phyloP scores from a whole-genome alignment of 1,140 invertebrate species.

The Eupristina koningsbergeri region DNA sequence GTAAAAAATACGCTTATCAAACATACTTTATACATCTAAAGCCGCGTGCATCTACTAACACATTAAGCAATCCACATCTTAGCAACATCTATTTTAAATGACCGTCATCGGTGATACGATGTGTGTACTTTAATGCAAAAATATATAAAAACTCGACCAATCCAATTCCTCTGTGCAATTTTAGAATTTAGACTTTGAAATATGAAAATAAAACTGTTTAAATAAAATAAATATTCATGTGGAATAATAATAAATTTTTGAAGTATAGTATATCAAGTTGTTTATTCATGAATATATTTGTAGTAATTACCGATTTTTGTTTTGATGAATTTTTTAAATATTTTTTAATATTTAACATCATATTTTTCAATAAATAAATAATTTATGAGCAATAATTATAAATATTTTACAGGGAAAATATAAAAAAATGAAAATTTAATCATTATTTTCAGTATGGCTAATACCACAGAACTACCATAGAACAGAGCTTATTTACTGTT shows the following conservation, averaged over 20 bases:
- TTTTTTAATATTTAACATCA: too few species aligned
- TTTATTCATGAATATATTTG: neutral
- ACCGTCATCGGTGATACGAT: slow-evolving; percentile 13
- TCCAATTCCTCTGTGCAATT: neutral
- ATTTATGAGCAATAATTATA: too few species aligned
- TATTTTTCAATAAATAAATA: too few species aligned
- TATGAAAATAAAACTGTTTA: neutral
- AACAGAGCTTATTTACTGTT: too few species aligned
- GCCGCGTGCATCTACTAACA: slow-evolving; percentile 40
- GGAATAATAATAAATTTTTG: neutral
- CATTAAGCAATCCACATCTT: slow-evolving; percentile 1
- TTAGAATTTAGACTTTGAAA: neutral
- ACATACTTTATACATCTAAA: slow-evolving; percentile 22
- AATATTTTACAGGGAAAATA: too few species aligned
- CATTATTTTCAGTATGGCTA: too few species aligned
- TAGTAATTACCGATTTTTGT: neutral
- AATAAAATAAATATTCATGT: neutral
- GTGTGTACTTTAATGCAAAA: neutral
- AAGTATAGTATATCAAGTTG: neutral
- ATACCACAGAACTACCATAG: too few species aligned
- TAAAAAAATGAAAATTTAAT: too few species aligned
- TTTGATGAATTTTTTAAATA: too few species aligned
- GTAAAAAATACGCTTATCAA: slow-evolving; percentile 37
- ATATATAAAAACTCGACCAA: neutral
- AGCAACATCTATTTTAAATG: slow-evolving; percentile 38